Conservation (phyloP, 2,113 vertebrate genomes). For the Platichthys stellatus region DNA sequence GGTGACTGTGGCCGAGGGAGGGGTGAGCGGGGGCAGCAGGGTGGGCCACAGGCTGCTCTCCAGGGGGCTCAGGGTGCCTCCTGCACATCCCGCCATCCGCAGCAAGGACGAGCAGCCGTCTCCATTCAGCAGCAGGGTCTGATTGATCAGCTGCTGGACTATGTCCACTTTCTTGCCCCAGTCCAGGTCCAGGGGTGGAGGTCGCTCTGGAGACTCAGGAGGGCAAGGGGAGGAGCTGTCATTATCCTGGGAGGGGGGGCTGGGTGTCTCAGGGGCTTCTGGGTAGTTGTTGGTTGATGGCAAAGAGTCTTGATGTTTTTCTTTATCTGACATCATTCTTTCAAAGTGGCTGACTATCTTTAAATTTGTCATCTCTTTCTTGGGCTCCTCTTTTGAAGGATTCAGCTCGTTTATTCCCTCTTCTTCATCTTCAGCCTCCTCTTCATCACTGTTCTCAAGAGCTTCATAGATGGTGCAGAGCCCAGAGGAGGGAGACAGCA, state of each 20-base stretch:
- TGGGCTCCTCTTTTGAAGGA: background rate
- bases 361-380: background rate
- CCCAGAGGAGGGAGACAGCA: slow-evolving; percentile 76
- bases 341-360: background rate
- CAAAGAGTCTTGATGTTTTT: background rate
- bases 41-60: slow-evolving; percentile 90
- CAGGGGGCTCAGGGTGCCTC: slow-evolving; percentile 85
- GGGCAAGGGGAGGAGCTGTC: slow-evolving; percentile 27
- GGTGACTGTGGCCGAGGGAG: slow-evolving; percentile 91
- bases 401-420: slow-evolving; percentile 25
- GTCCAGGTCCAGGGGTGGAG: slow-evolving; percentile 78
- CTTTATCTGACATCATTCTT: background rate
- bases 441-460: slow-evolving; percentile 75
- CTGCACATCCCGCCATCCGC: slow-evolving; percentile 73
- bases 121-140: slow-evolving; percentile 85
- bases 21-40: slow-evolving; percentile 87
- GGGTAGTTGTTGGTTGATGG: background rate
- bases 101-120: slow-evolving; percentile 76
- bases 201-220: slow-evolving; percentile 53
- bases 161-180: slow-evolving; percentile 85
- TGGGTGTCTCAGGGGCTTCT: slow-evolving; percentile 32
- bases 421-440: slow-evolving; percentile 55
- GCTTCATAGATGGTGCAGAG: slow-evolving; percentile 84
- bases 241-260: slow-evolving; percentile 23
- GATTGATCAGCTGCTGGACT: slow-evolving; percentile 90